Conservation (phyloP, 2,113 vertebrate species). For the Chloropsis cyanopogon region DNA sequence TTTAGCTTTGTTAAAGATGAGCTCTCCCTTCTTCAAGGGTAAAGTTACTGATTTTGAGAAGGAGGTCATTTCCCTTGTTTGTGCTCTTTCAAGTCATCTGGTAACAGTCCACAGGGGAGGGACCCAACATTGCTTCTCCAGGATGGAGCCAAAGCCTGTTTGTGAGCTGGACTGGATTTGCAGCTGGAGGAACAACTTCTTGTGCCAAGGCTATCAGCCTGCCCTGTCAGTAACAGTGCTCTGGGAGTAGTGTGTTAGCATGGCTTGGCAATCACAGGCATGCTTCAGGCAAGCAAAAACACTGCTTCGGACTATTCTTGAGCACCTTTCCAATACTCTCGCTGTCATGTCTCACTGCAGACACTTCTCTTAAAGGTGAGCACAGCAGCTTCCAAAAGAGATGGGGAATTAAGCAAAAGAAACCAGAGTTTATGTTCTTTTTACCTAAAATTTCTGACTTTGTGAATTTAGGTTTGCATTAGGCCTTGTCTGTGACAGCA, state of each 20-base stretch:
- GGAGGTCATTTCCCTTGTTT: neutral
- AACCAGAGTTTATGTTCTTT: neutral
- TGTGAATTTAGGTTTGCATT: neutral
- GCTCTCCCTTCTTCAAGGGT: neutral
- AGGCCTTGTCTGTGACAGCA: neutral
- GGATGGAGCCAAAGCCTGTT: neutral
- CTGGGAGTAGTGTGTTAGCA: accelerated
- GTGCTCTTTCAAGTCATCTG: neutral
- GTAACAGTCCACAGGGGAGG: neutral
- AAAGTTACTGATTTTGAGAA: neutral
- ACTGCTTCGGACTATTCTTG: neutral
- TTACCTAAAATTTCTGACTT: neutral
- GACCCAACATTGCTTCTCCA: neutral
- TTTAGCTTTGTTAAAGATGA: neutral
- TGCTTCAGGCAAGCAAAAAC: neutral
- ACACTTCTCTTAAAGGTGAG: neutral
- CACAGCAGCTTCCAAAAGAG: neutral
- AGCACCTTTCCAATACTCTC: neutral
- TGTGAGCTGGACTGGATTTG: neutral
- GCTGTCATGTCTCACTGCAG: neutral
- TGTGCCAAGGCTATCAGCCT: neutral
- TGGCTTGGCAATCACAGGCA: neutral
- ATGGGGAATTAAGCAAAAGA: neutral
- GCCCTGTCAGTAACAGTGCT: neutral
- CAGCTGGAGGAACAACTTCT: neutral